Conservation (phyloP, 2,888 invertebrate species). For the Sphaeridia pumilis region DNA sequence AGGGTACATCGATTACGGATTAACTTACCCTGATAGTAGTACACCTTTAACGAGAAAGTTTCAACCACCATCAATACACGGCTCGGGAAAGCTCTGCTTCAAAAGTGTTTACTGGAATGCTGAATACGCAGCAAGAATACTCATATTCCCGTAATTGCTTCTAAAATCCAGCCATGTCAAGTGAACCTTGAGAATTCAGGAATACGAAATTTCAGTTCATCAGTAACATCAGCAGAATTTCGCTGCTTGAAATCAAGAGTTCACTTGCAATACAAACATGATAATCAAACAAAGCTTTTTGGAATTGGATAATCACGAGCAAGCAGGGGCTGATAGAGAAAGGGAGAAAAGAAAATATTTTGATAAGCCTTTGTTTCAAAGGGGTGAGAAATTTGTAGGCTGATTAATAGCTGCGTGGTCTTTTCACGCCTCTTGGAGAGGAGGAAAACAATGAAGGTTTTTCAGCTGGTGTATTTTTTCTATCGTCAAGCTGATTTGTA, state of each 20-base stretch:
- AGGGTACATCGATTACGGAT: neutral
- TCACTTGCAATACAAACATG: too few species aligned
- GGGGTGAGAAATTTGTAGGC: neutral
- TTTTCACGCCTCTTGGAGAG: slow-evolving; percentile 2
- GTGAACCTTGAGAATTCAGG: neutral
- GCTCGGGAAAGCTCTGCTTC: too few species aligned
- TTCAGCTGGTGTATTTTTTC: slow-evolving; percentile 1
- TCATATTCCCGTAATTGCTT: too few species aligned
- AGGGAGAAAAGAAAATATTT: slow-evolving; percentile 3
- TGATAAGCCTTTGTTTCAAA: slow-evolving; percentile 3
- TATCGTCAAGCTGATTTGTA: neutral
- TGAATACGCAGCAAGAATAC: too few species aligned
- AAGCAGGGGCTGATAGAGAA: neutral
- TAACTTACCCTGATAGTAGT: too few species aligned
- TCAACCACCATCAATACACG: too few species aligned
- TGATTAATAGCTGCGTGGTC: slow-evolving; percentile 4
- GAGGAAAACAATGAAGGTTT: neutral
- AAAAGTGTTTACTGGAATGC: too few species aligned
- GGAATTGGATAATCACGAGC: neutral
- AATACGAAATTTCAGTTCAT: neutral
- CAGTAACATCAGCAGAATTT: too few species aligned
- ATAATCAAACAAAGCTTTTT: too few species aligned
- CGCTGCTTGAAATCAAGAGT: too few species aligned
- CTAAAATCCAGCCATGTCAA: too few species aligned
- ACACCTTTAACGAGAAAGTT: too few species aligned